A percentile compares a stretch with the other conserved stretches of the same genome.
Conservation (phyloP, 2,113 vertebrate genomes). For the Telmatochromis sp. region DNA sequence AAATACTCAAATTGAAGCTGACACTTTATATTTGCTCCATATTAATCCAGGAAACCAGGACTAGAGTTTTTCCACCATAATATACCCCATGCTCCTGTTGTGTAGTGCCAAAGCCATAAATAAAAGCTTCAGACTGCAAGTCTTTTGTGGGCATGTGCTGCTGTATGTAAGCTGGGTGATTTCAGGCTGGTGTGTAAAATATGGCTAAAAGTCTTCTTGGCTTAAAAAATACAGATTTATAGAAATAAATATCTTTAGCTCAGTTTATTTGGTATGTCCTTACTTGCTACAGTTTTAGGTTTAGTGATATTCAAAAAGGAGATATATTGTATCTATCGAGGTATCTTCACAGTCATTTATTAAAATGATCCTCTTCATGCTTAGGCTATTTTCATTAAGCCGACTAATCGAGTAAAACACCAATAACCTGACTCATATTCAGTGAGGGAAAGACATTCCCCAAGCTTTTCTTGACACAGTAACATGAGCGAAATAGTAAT, state of each 20-base stretch:
- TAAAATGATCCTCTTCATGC: neutral
- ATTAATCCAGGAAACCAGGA: slow-evolving; percentile 51
- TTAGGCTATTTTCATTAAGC: neutral
- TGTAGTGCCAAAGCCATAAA: slow-evolving; percentile 39
- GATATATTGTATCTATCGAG: neutral
- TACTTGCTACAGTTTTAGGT: neutral
- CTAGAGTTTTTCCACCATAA: slow-evolving; percentile 34
- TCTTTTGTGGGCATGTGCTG: slow-evolving; percentile 4
- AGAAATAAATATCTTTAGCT: neutral
- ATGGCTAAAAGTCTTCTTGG: neutral
- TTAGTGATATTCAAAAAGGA: neutral
- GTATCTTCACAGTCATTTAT: neutral
- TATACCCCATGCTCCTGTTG: neutral
- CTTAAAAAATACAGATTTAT: neutral
- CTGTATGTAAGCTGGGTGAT: neutral
- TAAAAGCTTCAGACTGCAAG: neutral
- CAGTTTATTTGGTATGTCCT: neutral
- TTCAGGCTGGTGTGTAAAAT: slow-evolving; percentile 29
- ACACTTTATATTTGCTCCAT: slow-evolving; percentile 34
- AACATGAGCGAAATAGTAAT: neutral
- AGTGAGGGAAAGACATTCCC: slow-evolving; percentile 3
- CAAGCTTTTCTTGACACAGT: neutral
- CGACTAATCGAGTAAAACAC: neutral
- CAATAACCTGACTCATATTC: neutral
- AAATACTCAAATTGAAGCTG: slow-evolving; percentile 34